Base-by-base conservation (phyloP, 2,888 invertebrate species). In the Drosophila sordidula region DNA sequence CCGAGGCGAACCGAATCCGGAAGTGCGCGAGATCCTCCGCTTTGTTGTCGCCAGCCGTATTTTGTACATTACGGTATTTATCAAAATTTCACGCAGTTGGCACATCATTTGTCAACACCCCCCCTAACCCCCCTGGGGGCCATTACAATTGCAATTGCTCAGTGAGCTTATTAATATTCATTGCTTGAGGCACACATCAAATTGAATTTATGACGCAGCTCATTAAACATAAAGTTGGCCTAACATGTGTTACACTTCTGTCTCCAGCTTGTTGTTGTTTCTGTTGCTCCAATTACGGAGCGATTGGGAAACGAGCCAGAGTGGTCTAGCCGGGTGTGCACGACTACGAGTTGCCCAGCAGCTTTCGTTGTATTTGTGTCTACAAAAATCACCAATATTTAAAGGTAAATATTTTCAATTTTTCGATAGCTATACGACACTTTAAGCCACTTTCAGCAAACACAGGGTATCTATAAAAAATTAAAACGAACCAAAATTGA, bases 91-190 rank as follows among this genome's bases (percentile, higher is more conserved):
- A 67, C 62, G 62, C 70, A 59, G 51, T 68, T 70, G 67, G 49
- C 79, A 67, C 73, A 79, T 65, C 77, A 70, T 87, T 82, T 82
- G 87, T 82, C 81, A 83, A 80, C 71, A 51, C 44, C 2, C 26
- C 3, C 38, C 16, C 25, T 0, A 1, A n/a, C 18, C 25, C n/a
- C 16, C 0, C 18, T 26, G 22, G 16, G 12, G 14, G 18, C 62
- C 75, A 80, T 81, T 72, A 70, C 36, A 38, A 62, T 63, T 87
- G 71, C 72, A 70, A 75, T 80, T 80, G 74, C 66, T 69, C 85
- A 84, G 70, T 70, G 72, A 66, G 62, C 81, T 72, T 76, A 83
- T 87, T 87, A 87, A 83, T 77, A 87, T 85, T 83, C 88, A 87
- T 87, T 77, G 80, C 70, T 44, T 52, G 57, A 56, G 54, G 44